A percentile compares a stretch with the other conserved stretches of the same genome.
Evolutionary conservation across 2,888 invertebrate genomes (phyloP).

Genomic region (Ligdia adustata): DNA sequence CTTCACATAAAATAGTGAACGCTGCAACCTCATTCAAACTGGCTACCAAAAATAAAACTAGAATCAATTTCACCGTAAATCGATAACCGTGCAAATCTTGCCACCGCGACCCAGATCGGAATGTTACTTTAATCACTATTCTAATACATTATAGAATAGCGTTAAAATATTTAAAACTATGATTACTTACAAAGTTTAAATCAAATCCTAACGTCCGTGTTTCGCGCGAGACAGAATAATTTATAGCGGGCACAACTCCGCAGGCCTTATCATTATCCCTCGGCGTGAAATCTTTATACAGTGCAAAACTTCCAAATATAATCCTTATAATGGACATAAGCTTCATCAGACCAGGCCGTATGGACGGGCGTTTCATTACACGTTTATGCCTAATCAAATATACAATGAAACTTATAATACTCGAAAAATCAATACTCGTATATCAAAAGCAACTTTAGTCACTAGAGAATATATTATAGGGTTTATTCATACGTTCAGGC

Average conservation of each 20-base stretch:
- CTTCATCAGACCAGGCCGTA: background rate
- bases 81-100: too few species aligned
- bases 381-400: background rate
- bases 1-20: too few species aligned
- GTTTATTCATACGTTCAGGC: background rate
- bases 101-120: too few species aligned
- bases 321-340: background rate
- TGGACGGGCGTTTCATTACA: conserved; percentile 4
- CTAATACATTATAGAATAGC: background rate
- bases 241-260: too few species aligned
- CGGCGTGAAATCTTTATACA: too few species aligned
- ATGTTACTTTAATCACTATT: conserved; percentile 6
- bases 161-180: background rate
- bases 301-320: background rate
- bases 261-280: too few species aligned
- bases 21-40: too few species aligned
- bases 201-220: background rate
- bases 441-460: background rate
- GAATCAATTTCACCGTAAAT: too few species aligned
- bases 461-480: background rate
- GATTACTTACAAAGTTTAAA: background rate
- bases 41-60: too few species aligned
- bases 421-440: background rate
- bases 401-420: background rate
- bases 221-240: conserved; percentile 4